phyloP scores from a whole-genome alignment of 2,888 invertebrate species.

The Troilus luridus region DNA sequence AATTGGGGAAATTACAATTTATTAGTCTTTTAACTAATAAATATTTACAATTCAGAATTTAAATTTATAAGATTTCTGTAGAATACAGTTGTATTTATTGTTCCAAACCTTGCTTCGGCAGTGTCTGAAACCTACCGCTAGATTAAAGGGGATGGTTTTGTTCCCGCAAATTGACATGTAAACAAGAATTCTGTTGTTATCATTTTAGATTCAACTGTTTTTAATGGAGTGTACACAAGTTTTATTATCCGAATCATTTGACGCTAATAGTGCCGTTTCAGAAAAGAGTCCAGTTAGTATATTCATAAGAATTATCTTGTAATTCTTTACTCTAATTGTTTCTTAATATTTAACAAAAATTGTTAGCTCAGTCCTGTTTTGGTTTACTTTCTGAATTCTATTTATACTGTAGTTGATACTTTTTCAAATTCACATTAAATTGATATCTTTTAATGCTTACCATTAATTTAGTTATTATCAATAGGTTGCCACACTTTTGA shows the following conservation, averaged over 20 bases:
- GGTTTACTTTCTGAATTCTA: neutral
- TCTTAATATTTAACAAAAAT: neutral
- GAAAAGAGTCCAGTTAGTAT: conserved; percentile 42
- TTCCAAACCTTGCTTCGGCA: neutral
- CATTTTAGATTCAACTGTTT: neutral
- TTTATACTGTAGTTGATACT: neutral
- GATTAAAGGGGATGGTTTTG: conserved; percentile 1
- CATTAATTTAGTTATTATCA: neutral
- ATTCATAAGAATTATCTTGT: neutral
- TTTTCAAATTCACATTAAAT: neutral
- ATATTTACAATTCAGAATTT: neutral
- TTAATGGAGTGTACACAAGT: conserved; percentile 54
- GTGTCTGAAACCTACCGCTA: neutral
- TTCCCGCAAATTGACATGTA: conserved; percentile 59
- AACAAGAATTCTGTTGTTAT: conserved; percentile 48
- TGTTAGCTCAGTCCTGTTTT: neutral
- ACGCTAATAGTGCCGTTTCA: neutral
- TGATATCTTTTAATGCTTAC: neutral
- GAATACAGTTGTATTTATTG: neutral
- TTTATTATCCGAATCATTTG: conserved; percentile 30
- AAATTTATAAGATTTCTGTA: neutral
- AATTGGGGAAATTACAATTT: neutral
- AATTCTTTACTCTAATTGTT: neutral
- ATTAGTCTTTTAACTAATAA: neutral
- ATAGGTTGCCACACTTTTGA: conserved; percentile 53